A percentile compares a stretch with the other conserved stretches of the same genome.
phyloP scores from a whole-genome alignment of 2,797 vertebrate genomes.

The Xenops minutus region DNA sequence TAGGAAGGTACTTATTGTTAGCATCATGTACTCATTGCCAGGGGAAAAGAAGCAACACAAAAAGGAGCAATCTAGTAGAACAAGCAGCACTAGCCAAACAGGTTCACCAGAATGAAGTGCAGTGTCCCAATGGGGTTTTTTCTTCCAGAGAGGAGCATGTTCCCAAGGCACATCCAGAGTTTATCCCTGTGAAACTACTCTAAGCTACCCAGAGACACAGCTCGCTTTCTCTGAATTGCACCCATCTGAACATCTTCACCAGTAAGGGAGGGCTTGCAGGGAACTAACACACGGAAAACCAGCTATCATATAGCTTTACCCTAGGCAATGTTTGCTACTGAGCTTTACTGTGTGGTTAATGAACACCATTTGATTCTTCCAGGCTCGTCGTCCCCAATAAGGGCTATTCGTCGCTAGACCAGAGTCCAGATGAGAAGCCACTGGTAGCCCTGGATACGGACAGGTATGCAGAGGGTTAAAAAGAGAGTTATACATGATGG shows the following conservation, averaged over 20 bases:
- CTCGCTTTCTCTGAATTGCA: background rate
- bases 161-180: background rate
- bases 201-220: background rate
- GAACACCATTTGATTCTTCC: slow-evolving; percentile 23
- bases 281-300: background rate
- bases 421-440: slow-evolving; percentile 97
- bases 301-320: background rate
- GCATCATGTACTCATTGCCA: background rate
- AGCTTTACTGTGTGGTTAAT: background rate
- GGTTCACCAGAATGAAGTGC: background rate
- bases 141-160: background rate
- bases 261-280: background rate
- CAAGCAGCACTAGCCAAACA: background rate
- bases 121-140: background rate
- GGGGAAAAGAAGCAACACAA: background rate
- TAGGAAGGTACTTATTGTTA: background rate
- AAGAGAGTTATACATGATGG: background rate
- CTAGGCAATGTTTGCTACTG: background rate
- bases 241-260: background rate
- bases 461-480: slow-evolving; percentile 80
- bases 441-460: slow-evolving; percentile 97
- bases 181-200: background rate
- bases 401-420: slow-evolving; percentile 97
- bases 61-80: background rate
- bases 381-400: slow-evolving; percentile 98